Evolutionary conservation across 2,888 invertebrate species (phyloP), one percentile per base, ranked within the genome.

Genomic region (Epinotia bilunana): DNA sequence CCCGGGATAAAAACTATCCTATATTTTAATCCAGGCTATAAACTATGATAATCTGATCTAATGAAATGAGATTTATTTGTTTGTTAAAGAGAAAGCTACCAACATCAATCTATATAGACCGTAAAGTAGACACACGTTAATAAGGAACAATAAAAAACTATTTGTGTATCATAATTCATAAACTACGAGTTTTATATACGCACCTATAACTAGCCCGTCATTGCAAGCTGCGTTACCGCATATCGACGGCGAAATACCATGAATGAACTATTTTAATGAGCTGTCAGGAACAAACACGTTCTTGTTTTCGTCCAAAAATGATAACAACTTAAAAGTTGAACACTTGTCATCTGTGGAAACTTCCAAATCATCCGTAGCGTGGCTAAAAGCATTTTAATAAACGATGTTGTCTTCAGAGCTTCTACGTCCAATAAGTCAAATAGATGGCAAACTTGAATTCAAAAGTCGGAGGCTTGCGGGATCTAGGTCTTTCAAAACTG

Each of bases 371-470:
- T 33, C 18, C 18, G 33, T 33, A 53, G 33, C 65, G 65, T 6
- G 18, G 11, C 55, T 67, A 55, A 55, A 67, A 67, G 46, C 33
- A 39, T 67, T 67, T 33, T 5, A 39, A 65, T 28, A 13, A 55
- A 5, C 18, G 18, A 55, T 12, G 33, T n/a, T 20, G 55, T 57
- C 39, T 7, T 55, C 12, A 20, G n/a, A 55, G 39, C 18, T 57
- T 55, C 55, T 18, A 67, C 0, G 53, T 18, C 12, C 12, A 28
- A 33, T 53, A 12, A 49, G 33, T 53, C 9, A n/a, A 12, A 33
- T 13, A 63, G 20, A 65, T 3, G 11, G 28, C 12, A 53, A 65
- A n/a, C 28, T 7, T 53, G 11, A 49, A 28, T 55, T 18, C 7
- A n/a, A n/a, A 53, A 53, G 53, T 53, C 6, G 46, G 13, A 46